These are phyloP conservation scores for Prionailurus viverrinus DNA, from an alignment of 2,113 vertebrate species.

Conservation along the genomic window DNA sequence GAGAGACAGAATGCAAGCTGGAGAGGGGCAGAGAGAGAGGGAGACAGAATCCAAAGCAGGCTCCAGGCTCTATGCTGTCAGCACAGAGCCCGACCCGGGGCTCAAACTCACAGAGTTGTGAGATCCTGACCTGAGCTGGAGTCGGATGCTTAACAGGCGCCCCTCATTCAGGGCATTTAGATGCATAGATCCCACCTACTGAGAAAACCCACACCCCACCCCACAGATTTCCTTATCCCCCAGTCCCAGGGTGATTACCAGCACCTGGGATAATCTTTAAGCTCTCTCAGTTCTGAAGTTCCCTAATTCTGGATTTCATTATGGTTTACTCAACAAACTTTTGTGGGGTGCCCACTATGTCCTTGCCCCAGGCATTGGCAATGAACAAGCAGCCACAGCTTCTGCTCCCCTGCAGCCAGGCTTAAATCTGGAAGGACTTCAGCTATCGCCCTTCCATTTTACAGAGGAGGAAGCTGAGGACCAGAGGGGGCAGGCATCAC, in stretches of 20 bases:
- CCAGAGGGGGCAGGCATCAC: background rate
- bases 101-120: too few relatives aligned
- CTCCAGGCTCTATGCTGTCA: too few relatives aligned
- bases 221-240: background rate
- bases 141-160: too few relatives aligned
- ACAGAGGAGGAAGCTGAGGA: conserved; percentile 14
- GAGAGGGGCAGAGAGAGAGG: too few relatives aligned
- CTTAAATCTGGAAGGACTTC: background rate
- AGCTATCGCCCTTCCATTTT: background rate
- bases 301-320: background rate
- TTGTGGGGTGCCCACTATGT: background rate
- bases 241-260: background rate
- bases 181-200: background rate
- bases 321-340: background rate
- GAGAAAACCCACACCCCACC: background rate
- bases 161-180: background rate
- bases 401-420: background rate
- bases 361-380: background rate
- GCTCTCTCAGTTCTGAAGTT: background rate
- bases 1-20: too few relatives aligned
- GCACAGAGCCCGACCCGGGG: too few relatives aligned
- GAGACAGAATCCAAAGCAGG: too few relatives aligned
- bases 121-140: too few relatives aligned
- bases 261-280: background rate
- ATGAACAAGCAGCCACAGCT: background rate